Evolutionary conservation across 1,140 invertebrate species (phyloP).

Genomic region (Achroia grisella): DNA sequence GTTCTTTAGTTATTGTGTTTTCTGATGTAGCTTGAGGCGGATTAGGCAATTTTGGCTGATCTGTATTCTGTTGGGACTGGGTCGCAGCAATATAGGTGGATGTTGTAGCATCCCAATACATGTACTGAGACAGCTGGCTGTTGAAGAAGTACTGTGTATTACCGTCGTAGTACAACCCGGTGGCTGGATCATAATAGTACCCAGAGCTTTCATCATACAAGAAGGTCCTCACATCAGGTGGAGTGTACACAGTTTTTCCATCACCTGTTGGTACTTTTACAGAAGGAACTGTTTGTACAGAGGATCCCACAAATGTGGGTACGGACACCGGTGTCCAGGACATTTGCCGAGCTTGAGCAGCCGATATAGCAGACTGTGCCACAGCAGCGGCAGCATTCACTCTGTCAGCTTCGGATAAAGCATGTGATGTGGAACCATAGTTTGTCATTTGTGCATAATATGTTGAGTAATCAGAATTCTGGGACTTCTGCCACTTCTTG

Average conservation of each 20-base stretch:
- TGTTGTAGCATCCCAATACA: constrained; percentile 94
- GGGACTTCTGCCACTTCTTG: constrained; percentile 39
- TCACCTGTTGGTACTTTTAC: constrained; percentile 69
- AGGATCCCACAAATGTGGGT: constrained; percentile 68
- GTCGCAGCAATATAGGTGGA: constrained; percentile 87
- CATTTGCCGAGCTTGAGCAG: constrained; percentile 77
- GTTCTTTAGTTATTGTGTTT: constrained; percentile 44
- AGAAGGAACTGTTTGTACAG: constrained; percentile 60
- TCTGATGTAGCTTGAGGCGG: constrained; percentile 35
- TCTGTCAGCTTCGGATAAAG: constrained; percentile 71
- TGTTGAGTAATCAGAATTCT: constrained; percentile 78
- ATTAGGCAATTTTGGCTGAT: constrained; percentile 41
- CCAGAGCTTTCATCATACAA: constrained; percentile 96
- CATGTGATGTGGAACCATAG: constrained; percentile 29
- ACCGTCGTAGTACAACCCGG: constrained; percentile 96
- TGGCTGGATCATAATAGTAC: constrained; percentile 96
- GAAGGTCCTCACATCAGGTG: constrained; percentile 93
- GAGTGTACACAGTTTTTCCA: constrained; percentile 48
- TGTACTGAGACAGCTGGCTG: constrained; percentile 89
- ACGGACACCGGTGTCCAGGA: constrained; percentile 60
- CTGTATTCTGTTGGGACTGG: constrained; percentile 66
- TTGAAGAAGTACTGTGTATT: constrained; percentile 97
- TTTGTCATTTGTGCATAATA: constrained; percentile 80
- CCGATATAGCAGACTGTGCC: constrained; percentile 90
- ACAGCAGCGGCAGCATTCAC: constrained; percentile 91